Percentiles rank a stretch among this genome's conserved stretches.
Evolutionary conservation across 2,888 invertebrate species (phyloP).

Genomic region (Steinernema scapterisci): DNA sequence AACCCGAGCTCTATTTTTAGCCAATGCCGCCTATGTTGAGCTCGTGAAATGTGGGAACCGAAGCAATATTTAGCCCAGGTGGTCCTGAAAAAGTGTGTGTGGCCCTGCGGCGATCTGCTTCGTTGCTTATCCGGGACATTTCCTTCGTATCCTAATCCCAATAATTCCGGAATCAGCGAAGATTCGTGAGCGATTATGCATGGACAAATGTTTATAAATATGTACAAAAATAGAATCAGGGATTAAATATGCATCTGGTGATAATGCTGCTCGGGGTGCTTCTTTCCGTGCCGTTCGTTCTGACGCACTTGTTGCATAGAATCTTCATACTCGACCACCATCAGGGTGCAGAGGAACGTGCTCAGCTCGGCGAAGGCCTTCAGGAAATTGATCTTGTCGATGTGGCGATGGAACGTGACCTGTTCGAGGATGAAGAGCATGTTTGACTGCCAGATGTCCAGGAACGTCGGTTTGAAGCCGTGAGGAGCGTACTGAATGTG

Average conservation of each 20-base stretch:
- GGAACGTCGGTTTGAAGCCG: slow-evolving; percentile 14
- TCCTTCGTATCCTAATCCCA: too few relatives aligned
- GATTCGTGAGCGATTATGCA: too few relatives aligned
- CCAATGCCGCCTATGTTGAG: too few relatives aligned
- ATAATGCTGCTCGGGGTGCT: not conserved
- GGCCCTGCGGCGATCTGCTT: too few relatives aligned
- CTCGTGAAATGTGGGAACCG: too few relatives aligned
- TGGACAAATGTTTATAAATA: too few relatives aligned
- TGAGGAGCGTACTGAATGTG: slow-evolving; percentile 20
- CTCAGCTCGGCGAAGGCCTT: not conserved
- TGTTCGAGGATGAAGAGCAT: not conserved
- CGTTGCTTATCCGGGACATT: too few relatives aligned
- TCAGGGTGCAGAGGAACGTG: slow-evolving; percentile 16
- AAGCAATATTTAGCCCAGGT: too few relatives aligned
- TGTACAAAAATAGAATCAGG: not conserved
- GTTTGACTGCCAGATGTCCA: slow-evolving; percentile 19
- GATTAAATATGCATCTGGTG: too few relatives aligned
- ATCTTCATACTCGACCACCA: slow-evolving; percentile 19
- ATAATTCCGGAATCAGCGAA: too few relatives aligned
- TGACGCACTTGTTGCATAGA: not conserved
- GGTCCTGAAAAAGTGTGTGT: too few relatives aligned
- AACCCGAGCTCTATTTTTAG: too few relatives aligned
- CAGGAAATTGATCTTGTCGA: not conserved
- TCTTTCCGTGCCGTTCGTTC: not conserved
- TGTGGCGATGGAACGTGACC: not conserved